Conservation (phyloP, 1,140 invertebrate genomes). For the Stratiolaelaps scimitus region DNA sequence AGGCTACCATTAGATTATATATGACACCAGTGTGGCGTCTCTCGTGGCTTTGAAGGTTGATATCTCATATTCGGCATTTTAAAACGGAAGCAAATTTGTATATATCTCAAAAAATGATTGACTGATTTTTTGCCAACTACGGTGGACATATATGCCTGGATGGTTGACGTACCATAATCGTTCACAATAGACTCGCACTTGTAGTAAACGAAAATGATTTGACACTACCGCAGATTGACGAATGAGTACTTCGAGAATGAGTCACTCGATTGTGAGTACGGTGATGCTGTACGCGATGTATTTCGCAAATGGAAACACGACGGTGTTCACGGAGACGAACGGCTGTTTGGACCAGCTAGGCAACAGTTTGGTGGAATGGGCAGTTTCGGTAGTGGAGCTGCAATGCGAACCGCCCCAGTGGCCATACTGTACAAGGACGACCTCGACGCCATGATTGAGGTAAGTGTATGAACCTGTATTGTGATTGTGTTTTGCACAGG, state of each 20-base stretch:
- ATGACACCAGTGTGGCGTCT: too few species aligned
- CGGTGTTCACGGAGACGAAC: slow-evolving; percentile 47
- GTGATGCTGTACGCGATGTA: slow-evolving; percentile 23
- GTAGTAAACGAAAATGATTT: too few species aligned
- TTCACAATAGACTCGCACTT: too few species aligned
- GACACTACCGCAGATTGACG: slow-evolving; percentile 21
- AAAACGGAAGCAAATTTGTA: too few species aligned
- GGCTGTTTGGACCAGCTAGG: slow-evolving; percentile 50
- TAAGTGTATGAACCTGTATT: slow-evolving; percentile 21
- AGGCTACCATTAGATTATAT: too few species aligned
- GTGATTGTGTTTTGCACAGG: background rate
- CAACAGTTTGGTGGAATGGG: slow-evolving; percentile 59
- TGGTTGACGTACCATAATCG: too few species aligned
- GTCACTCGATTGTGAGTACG: slow-evolving; percentile 25
- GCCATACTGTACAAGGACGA: slow-evolving; percentile 50
- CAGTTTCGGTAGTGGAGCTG: slow-evolving; percentile 62
- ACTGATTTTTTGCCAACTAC: too few species aligned
- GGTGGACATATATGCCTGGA: too few species aligned
- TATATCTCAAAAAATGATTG: too few species aligned
- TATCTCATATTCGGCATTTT: too few species aligned
- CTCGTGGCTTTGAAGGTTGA: too few species aligned
- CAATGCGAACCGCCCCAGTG: slow-evolving; percentile 61
- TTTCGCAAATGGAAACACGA: slow-evolving; percentile 38
- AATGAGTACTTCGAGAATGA: slow-evolving; percentile 28
- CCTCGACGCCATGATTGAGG: slow-evolving; percentile 33